These are phyloP conservation scores for Rhyacophila brunnea DNA, from an alignment of 1,140 invertebrate genomes.

Conservation along the genomic window DNA sequence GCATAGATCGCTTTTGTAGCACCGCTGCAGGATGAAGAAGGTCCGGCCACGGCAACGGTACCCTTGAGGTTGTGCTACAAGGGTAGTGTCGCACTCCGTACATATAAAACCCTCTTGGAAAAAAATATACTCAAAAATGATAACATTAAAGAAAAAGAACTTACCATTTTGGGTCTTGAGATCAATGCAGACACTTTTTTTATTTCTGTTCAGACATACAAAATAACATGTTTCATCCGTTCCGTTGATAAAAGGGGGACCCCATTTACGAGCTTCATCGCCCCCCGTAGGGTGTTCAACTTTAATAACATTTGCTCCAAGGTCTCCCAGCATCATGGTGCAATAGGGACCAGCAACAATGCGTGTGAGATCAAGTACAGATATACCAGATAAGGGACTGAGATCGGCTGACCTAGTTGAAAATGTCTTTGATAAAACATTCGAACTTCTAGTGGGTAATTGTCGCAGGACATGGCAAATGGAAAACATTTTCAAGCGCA, in stretches of 20 bases:
- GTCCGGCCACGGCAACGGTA: too few relatives aligned
- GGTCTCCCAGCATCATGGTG: constrained; percentile 90
- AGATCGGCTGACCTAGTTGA: not conserved
- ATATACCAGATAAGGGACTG: constrained; percentile 55
- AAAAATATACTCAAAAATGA: too few relatives aligned
- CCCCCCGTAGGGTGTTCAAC: constrained; percentile 77
- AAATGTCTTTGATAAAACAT: not conserved
- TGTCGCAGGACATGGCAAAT: not conserved
- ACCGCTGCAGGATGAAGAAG: too few relatives aligned
- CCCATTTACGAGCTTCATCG: constrained; percentile 91
- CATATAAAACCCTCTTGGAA: too few relatives aligned
- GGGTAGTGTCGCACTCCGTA: too few relatives aligned
- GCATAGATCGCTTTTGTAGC: too few relatives aligned
- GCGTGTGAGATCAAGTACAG: constrained; percentile 79
- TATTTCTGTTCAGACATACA: constrained; percentile 88
- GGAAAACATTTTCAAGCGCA: not conserved
- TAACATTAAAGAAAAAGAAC: too few relatives aligned
- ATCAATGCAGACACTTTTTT: constrained; percentile 90
- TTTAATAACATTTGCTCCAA: constrained; percentile 95
- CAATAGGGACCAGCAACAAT: constrained; percentile 85
- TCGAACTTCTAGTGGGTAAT: too few relatives aligned
- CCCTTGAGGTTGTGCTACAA: too few relatives aligned
- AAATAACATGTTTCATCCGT: constrained; percentile 83
- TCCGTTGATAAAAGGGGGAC: constrained; percentile 81
- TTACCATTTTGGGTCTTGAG: constrained; percentile 57